phyloP scores from a whole-genome alignment of 2,888 invertebrate species.

The Andrena camellia region DNA sequence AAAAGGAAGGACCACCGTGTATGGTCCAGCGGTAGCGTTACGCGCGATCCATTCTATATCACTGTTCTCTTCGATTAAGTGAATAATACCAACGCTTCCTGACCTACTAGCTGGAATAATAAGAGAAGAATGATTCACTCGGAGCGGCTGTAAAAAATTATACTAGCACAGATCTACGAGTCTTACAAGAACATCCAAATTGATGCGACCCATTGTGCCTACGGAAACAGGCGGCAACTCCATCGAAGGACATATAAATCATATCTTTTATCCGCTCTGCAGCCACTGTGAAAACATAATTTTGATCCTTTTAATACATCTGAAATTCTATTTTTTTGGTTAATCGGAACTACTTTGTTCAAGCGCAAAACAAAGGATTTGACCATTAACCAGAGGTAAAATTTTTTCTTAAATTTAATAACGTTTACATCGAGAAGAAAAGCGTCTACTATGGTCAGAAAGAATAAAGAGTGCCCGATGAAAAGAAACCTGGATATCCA shows the following conservation, averaged over 20 bases:
- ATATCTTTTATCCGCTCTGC: constrained; percentile 90
- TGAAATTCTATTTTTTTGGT: neutral
- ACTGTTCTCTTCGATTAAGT: constrained; percentile 88
- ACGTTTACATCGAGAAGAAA: neutral
- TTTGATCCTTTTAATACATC: neutral
- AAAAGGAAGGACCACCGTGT: constrained; percentile 91
- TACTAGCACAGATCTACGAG: neutral
- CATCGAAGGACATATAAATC: constrained; percentile 92
- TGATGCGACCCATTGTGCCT: constrained; percentile 97
- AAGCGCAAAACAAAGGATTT: neutral
- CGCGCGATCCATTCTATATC: constrained; percentile 91
- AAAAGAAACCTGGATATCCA: neutral
- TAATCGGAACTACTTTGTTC: neutral
- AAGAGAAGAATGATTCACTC: neutral
- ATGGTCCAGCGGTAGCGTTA: constrained; percentile 92
- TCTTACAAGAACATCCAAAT: constrained; percentile 97
- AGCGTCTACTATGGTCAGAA: neutral
- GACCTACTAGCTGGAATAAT: constrained; percentile 88
- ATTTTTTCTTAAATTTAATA: neutral
- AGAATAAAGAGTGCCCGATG: neutral
- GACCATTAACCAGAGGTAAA: neutral
- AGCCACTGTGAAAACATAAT: constrained; percentile 84
- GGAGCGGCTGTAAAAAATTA: too few relatives aligned
- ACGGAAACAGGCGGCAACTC: constrained; percentile 93
- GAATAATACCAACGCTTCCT: constrained; percentile 95